Conservation (phyloP, 2,888 invertebrate genomes). For the Aporophyla lueneburgensis region DNA sequence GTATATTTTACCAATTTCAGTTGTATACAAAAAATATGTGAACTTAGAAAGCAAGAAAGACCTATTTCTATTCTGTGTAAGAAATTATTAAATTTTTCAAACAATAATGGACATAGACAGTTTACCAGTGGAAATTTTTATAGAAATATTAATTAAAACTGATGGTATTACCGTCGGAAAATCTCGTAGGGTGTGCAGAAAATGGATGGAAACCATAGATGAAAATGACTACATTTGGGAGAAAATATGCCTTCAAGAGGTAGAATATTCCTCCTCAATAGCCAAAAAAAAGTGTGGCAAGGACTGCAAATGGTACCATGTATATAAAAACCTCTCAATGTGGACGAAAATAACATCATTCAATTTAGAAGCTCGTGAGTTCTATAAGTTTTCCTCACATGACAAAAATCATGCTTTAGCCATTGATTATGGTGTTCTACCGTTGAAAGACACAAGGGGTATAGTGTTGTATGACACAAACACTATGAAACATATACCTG, state of each 20-base stretch:
- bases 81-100: background rate
- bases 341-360: slow-evolving; percentile 76
- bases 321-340: slow-evolving; percentile 80
- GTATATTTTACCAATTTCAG: slow-evolving; percentile 35
- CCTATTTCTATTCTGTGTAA: background rate
- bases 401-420: slow-evolving; percentile 79
- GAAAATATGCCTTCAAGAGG: slow-evolving; percentile 77
- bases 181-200: slow-evolving; percentile 81
- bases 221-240: slow-evolving; percentile 79
- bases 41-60: background rate
- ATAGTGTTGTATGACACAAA: slow-evolving; percentile 79
- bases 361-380: slow-evolving; percentile 75
- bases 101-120: slow-evolving; percentile 70
- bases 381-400: slow-evolving; percentile 79
- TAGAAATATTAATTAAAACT: slow-evolving; percentile 78
- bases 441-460: slow-evolving; percentile 80
- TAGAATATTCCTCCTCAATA: slow-evolving; percentile 77
- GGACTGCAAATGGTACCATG: slow-evolving; percentile 80
- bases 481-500: slow-evolving; percentile 80
- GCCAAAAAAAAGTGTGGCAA: slow-evolving; percentile 81
- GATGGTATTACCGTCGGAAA: slow-evolving; percentile 79
- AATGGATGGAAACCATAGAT: slow-evolving; percentile 80
- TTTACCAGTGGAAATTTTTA: slow-evolving; percentile 81
- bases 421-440: slow-evolving; percentile 79
- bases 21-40: slow-evolving; percentile 29